phyloP scores from a whole-genome alignment of 2,797 vertebrate species.

The Cirrhinus mrigala region DNA sequence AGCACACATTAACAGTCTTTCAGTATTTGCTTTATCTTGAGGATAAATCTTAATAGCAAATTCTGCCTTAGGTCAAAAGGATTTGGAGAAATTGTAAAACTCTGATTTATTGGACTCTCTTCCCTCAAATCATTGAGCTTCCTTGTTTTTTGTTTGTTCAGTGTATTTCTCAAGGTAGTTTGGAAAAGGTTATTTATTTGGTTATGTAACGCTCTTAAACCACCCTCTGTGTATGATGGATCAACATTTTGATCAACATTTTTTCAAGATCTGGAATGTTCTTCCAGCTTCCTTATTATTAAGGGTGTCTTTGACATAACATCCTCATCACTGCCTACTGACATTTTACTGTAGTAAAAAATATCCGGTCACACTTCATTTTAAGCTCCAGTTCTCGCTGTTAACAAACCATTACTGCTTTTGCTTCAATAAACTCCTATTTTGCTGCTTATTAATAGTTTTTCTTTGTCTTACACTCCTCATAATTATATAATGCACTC shows the following conservation, averaged over 20 bases:
- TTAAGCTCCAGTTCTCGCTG: too few species aligned
- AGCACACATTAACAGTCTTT: neutral
- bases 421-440: too few species aligned
- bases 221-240: neutral
- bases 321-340: neutral
- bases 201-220: neutral
- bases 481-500: too few species aligned
- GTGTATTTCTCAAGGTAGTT: neutral
- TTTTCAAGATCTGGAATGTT: neutral
- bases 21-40: neutral
- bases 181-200: neutral
- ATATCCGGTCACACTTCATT: too few species aligned
- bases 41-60: neutral
- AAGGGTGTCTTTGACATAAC: neutral
- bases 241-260: neutral
- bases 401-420: too few species aligned
- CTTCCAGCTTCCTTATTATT: neutral
- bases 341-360: neutral
- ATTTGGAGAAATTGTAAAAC: neutral
- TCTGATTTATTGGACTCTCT: neutral
- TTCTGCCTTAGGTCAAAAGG: neutral
- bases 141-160: neutral
- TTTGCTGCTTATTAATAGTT: too few species aligned
- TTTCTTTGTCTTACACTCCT: too few species aligned
- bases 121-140: neutral